Evolutionary conservation across 2,113 vertebrate species (phyloP).

Genomic region (Myodes glareolus): DNA sequence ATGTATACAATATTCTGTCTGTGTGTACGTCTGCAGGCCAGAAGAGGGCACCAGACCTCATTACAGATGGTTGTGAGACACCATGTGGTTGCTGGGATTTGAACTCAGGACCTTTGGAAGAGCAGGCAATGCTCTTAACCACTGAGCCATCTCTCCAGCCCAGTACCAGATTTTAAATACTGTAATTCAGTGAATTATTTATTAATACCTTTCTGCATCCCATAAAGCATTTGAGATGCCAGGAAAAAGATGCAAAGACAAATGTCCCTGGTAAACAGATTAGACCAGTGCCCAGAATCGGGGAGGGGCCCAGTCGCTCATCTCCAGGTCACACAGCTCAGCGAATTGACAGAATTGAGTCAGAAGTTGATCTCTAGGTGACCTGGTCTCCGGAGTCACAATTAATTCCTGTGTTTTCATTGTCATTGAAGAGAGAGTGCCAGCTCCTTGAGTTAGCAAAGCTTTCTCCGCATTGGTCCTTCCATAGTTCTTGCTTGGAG

Average conservation of each 20-base stretch:
- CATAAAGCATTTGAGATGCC: background rate
- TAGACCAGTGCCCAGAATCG: background rate
- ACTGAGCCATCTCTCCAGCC: too few relatives aligned
- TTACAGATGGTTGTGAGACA: too few relatives aligned
- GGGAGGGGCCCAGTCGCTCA: background rate
- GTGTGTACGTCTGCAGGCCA: too few relatives aligned
- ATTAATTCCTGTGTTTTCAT: background rate
- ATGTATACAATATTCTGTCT: too few relatives aligned
- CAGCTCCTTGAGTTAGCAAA: background rate
- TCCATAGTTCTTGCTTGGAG: background rate
- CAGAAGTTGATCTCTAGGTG: background rate
- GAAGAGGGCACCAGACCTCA: too few relatives aligned
- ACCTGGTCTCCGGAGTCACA: background rate
- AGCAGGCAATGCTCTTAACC: too few relatives aligned
- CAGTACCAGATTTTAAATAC: constrained; percentile 3
- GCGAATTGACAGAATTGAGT: background rate
- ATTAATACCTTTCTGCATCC: background rate
- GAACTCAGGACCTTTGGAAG: too few relatives aligned
- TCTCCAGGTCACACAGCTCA: background rate
- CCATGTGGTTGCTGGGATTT: too few relatives aligned
- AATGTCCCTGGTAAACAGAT: background rate
- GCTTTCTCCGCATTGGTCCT: background rate
- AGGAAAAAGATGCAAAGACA: constrained; percentile 15
- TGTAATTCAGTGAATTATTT: background rate
- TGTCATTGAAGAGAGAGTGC: background rate